A percentile compares a stretch with the other conserved stretches of the same genome.
Evolutionary conservation across 2,888 invertebrate genomes (phyloP).

Genomic region (Gymnoscelis rufifasciata): DNA sequence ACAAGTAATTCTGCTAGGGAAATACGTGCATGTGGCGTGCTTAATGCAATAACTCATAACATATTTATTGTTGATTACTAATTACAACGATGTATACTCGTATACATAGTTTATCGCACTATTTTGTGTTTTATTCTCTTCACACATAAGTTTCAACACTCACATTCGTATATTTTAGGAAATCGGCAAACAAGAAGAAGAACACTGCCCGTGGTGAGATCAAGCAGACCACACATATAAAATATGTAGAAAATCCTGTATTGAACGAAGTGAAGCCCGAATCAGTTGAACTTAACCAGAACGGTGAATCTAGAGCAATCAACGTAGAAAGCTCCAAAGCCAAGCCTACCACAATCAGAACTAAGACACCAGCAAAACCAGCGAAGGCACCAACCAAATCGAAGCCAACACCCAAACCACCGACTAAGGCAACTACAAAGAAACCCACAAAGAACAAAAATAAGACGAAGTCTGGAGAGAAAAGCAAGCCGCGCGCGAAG

Average conservation of each 20-base stretch:
- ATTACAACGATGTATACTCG: too few relatives aligned
- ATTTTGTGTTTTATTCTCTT: too few relatives aligned
- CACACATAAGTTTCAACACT: too few relatives aligned
- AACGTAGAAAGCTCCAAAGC: slow-evolving; percentile 62
- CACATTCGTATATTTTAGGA: too few relatives aligned
- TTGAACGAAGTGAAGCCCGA: slow-evolving; percentile 41
- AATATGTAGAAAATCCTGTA: slow-evolving; percentile 42
- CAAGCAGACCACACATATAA: slow-evolving; percentile 41
- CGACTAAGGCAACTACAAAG: slow-evolving; percentile 54
- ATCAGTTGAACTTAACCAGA: slow-evolving; percentile 30
- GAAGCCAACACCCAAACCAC: slow-evolving; percentile 60
- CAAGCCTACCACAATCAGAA: slow-evolving; percentile 48
- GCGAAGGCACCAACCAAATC: slow-evolving; percentile 29
- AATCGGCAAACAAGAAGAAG: slow-evolving; percentile 62
- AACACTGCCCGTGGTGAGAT: slow-evolving; percentile 54
- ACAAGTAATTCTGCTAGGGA: too few relatives aligned
- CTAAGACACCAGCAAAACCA: slow-evolving; percentile 47
- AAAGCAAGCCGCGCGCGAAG: slow-evolving; percentile 82
- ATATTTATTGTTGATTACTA: too few relatives aligned
- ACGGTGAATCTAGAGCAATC: slow-evolving; percentile 50
- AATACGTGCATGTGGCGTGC: too few relatives aligned
- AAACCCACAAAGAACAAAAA: slow-evolving; percentile 56
- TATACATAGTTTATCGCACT: too few relatives aligned
- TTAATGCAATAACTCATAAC: too few relatives aligned
- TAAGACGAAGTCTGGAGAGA: slow-evolving; percentile 61